phyloP scores from a whole-genome alignment of 2,888 invertebrate genomes.

The Charanyca ferruginea region DNA sequence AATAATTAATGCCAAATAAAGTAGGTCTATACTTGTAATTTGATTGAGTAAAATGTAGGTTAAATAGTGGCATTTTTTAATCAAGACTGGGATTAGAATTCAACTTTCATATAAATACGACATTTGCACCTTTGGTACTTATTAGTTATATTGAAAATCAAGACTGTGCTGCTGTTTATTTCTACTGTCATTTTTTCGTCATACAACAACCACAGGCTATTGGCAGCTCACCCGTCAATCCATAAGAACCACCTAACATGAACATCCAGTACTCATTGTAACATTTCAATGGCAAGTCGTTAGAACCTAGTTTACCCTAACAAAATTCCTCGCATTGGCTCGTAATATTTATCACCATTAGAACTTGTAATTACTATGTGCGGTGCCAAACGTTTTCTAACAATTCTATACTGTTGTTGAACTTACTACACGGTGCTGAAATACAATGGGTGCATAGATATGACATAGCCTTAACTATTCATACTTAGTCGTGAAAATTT shows the following conservation, averaged over 20 bases:
- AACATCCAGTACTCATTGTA: slow-evolving; percentile 36
- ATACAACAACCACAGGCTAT: not conserved
- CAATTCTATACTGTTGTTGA: slow-evolving; percentile 39
- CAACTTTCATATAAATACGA: no score
- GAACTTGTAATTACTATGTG: slow-evolving; percentile 52
- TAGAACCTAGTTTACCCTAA: slow-evolving; percentile 37
- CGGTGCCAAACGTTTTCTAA: slow-evolving; percentile 18
- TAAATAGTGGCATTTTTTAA: no score
- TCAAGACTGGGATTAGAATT: no score
- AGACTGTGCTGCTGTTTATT: not conserved
- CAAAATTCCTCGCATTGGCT: slow-evolving; percentile 42
- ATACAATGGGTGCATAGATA: not conserved
- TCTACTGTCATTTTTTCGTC: not conserved
- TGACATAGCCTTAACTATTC: no score
- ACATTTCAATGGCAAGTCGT: slow-evolving; percentile 46
- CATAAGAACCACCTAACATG: slow-evolving; percentile 9
- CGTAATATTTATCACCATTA: slow-evolving; percentile 54
- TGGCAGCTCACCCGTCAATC: slow-evolving; percentile 4
- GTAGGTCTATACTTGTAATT: no score
- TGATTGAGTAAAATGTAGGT: no score
- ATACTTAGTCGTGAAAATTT: no score
- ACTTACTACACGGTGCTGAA: slow-evolving; percentile 11
- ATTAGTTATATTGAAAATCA: no score
- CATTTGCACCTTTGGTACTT: no score
- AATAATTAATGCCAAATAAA: no score